Percentiles rank a stretch among this genome's conserved stretches.
Evolutionary conservation across 2,113 vertebrate genomes (phyloP).

Genomic region (Odocoileus virginianus): DNA sequence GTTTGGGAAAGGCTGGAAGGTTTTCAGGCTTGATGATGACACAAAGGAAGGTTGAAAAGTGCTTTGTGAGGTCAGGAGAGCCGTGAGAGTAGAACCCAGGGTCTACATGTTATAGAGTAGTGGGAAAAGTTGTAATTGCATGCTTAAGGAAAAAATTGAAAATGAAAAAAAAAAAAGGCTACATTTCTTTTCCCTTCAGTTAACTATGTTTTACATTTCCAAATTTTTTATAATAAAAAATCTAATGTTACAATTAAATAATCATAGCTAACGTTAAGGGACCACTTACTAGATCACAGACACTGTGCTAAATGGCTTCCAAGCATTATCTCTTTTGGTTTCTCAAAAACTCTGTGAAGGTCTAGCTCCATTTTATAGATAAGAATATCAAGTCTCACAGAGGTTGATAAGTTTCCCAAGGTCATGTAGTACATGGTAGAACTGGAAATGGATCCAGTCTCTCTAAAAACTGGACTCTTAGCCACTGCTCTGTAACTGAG

Average conservation of each 20-base stretch:
- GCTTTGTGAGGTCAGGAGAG: not conserved
- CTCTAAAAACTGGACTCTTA: not conserved
- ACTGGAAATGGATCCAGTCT: not conserved
- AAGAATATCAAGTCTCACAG: not conserved
- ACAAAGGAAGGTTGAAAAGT: not conserved
- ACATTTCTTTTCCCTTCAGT: not conserved
- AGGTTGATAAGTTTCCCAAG: not conserved
- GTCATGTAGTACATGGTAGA: not conserved
- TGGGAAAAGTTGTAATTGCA: not conserved
- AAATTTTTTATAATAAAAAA: not conserved
- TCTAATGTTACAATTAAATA: not conserved
- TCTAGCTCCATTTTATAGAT: not conserved
- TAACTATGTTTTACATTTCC: not conserved
- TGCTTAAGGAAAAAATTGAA: not conserved
- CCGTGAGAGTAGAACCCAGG: not conserved
- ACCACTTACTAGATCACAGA: not conserved
- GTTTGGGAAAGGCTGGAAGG: not conserved
- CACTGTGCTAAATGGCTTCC: not conserved
- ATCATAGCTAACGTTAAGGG: not conserved
- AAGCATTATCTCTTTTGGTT: not conserved
- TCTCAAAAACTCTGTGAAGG: not conserved
- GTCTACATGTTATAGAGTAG: not conserved
- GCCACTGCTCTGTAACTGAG: not conserved
- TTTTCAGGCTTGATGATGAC: not conserved
- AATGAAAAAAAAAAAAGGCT: not conserved